phyloP scores from a whole-genome alignment of 2,797 vertebrate genomes.

The Rhincodon typus region DNA sequence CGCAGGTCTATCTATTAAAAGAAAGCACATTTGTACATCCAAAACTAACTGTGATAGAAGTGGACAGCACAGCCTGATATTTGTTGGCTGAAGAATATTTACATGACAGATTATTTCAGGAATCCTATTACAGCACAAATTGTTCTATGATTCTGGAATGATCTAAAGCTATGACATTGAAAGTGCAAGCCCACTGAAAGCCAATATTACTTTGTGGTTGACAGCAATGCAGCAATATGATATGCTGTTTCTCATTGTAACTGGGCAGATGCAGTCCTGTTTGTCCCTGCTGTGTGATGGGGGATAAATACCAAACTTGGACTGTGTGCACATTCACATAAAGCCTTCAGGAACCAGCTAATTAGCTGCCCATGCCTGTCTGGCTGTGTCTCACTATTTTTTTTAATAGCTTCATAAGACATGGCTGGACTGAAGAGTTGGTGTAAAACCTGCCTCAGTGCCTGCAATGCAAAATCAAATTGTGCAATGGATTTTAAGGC shows the following conservation, averaged over 20 bases:
- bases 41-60: not conserved
- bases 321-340: not conserved
- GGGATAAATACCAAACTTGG: not conserved
- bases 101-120: constrained; percentile 30
- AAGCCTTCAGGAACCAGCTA: not conserved
- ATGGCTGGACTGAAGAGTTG: not conserved
- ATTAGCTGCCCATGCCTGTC: not conserved
- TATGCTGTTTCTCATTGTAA: constrained; percentile 6
- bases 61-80: not conserved
- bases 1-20: not conserved
- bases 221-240: not conserved
- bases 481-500: not conserved
- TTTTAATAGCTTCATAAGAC: not conserved
- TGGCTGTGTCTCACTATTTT: not conserved
- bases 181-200: constrained; percentile 40
- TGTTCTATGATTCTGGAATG: constrained; percentile 42
- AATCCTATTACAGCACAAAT: constrained; percentile 1
- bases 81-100: constrained; percentile 1
- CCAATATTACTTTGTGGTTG: not conserved
- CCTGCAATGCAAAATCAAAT: not conserved
- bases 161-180: constrained; percentile 50
- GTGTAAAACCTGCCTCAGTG: not conserved
- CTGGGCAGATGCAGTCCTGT: not conserved
- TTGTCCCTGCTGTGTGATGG: not conserved
- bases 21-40: not conserved